Conservation (phyloP, 2,888 invertebrate species). For the Litoditis marina region DNA sequence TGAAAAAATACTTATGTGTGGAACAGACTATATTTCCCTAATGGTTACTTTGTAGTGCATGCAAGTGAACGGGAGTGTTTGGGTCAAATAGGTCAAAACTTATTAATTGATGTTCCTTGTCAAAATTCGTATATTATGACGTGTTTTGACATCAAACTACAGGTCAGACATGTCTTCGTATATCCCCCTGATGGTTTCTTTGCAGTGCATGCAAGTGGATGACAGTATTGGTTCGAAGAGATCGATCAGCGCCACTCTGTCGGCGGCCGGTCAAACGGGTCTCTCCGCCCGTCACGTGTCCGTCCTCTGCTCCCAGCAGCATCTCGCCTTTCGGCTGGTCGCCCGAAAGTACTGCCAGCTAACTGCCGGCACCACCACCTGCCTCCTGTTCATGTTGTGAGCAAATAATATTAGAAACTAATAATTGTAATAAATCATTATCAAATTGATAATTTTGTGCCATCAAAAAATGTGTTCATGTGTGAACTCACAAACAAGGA, state of each 20-base stretch:
- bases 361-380: conserved; percentile 8
- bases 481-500: too few species aligned
- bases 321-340: conserved; percentile 10
- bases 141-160: too few species aligned
- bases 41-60: conserved; percentile 7
- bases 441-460: too few species aligned
- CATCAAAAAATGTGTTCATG: too few species aligned
- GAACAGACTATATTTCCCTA: too few species aligned
- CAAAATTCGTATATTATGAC: too few species aligned
- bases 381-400: conserved; percentile 10
- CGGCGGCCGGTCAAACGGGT: not conserved
- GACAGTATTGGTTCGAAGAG: conserved; percentile 10
- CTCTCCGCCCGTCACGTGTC: not conserved
- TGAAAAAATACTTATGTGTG: too few species aligned
- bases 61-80: conserved; percentile 4
- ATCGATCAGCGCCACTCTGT: conserved; percentile 8
- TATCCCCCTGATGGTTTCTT: too few species aligned
- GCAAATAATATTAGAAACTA: not conserved
- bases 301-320: conserved; percentile 10
- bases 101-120: too few species aligned
- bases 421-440: too few species aligned
- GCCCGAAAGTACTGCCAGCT: conserved; percentile 15
- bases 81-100: too few species aligned
- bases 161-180: too few species aligned
- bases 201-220: conserved; percentile 12